These are phyloP conservation scores for Drosophila busckii DNA, from an alignment of 1,140 invertebrate genomes.

Conservation along the genomic window DNA sequence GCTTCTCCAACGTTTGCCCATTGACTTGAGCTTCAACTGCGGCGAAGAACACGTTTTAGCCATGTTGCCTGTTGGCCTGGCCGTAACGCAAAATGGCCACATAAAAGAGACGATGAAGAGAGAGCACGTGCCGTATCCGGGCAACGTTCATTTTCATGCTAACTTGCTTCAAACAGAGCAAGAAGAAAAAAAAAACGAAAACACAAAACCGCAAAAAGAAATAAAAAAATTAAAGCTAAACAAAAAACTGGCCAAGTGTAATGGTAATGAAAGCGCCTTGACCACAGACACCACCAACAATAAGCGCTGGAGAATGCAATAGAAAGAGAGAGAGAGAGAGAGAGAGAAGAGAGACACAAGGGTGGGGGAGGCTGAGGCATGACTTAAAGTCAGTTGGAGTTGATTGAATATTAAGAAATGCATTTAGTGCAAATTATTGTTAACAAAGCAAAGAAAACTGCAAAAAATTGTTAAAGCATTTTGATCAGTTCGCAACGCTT, in stretches of 20 bases:
- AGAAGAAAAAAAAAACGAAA: neutral
- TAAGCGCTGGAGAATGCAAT: slow-evolving; percentile 23
- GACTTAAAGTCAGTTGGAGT: no score
- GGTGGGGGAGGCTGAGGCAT: no score
- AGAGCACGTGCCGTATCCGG: slow-evolving; percentile 29
- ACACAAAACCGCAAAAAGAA: neutral
- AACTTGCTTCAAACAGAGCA: slow-evolving; percentile 6
- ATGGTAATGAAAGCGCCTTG: slow-evolving; percentile 6
- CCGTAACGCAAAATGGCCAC: slow-evolving; percentile 34
- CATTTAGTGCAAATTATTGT: no score
- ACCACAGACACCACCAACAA: slow-evolving; percentile 15
- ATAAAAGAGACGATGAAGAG: slow-evolving; percentile 27
- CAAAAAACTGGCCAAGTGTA: neutral
- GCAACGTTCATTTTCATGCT: slow-evolving; percentile 38
- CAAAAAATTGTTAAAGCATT: no score
- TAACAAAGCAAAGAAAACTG: no score
- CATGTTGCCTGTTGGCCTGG: slow-evolving; percentile 1
- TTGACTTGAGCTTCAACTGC: slow-evolving; percentile 6
- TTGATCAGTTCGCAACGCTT: no score
- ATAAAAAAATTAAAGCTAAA: no score
- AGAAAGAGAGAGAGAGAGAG: slow-evolving; percentile 2
- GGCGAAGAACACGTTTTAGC: neutral
- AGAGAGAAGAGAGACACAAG: no score
- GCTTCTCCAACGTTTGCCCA: slow-evolving; percentile 12
- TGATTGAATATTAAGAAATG: no score